A percentile compares a stretch with the other conserved stretches of the same genome.
These are phyloP conservation scores for Melanotaenia maccullochi DNA, from an alignment of 2,797 vertebrate genomes.

Conservation along the genomic window DNA sequence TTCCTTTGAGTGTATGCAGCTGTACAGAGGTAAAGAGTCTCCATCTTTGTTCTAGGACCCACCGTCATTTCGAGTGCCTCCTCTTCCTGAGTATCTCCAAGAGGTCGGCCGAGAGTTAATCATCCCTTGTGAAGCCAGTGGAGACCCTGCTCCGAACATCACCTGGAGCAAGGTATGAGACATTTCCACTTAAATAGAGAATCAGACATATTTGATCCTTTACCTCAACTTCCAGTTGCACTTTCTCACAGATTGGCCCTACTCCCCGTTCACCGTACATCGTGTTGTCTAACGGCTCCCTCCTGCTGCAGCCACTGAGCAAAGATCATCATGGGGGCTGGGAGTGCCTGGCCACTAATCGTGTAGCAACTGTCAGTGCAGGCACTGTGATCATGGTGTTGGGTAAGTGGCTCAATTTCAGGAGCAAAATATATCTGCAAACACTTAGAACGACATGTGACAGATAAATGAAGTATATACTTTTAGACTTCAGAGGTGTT, in stretches of 20 bases:
- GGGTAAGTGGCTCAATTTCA: constrained; percentile 79
- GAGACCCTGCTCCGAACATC: constrained; percentile 88
- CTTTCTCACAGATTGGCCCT: constrained; percentile 82
- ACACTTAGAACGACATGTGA: neutral
- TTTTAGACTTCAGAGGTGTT: neutral
- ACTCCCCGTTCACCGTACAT: constrained; percentile 77
- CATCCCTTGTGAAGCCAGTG: constrained; percentile 87
- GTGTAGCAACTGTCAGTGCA: constrained; percentile 86
- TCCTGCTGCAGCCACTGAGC: constrained; percentile 86
- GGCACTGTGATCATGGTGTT: constrained; percentile 88
- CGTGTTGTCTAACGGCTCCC: constrained; percentile 87
- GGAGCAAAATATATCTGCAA: neutral
- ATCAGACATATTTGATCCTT: neutral
- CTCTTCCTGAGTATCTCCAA: constrained; percentile 92
- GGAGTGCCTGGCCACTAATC: constrained; percentile 90
- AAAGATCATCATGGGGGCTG: constrained; percentile 94
- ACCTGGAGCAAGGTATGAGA: constrained; percentile 90
- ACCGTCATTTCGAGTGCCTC: constrained; percentile 84
- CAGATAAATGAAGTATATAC: neutral
- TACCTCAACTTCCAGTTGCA: constrained; percentile 3
- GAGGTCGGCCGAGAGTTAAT: constrained; percentile 92
- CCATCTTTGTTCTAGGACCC: constrained; percentile 84
- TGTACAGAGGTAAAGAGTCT: constrained; percentile 10
- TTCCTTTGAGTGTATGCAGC: neutral
- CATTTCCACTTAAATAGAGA: neutral